Evolutionary conservation across 2,888 invertebrate genomes (phyloP), one percentile per base, ranked within the genome.

Genomic region (Scrobipalpa atriplicella): DNA sequence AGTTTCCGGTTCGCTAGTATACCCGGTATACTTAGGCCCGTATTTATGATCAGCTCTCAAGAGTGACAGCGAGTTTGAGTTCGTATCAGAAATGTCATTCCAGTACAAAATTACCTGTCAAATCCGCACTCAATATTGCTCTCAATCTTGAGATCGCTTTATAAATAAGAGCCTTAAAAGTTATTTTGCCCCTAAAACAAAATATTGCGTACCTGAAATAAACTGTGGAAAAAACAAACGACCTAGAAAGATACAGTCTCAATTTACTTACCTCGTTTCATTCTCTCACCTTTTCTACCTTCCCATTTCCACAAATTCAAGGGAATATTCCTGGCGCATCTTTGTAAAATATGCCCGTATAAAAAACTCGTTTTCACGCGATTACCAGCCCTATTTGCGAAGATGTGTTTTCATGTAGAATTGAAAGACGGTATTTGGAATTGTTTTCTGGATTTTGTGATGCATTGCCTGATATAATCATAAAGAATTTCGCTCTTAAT

Each of bases 311-410:
- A 18, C 54, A 54, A 54, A 11, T 54, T 18, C 54, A 47, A n/a
- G 54, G 18, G 18, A 54, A 54, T 54, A 54, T 54, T 54, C 54
- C 11, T 8, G 19, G 16, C 54, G 54, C 54, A 54, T 21, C 10
- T 54, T 16, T 54, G 19, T 54, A 21, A 54, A 54, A 54, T 54
- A 54, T 54, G 18, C 21, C 7, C 54, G 54, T 54, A 54, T 54
- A 54, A 54, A 54, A 54, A 54, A 54, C 54, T 54, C 54, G 54
- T 54, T 54, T 21, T 54, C 54, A 54, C 54, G 18, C 54, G 54
- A 54, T 54, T 54, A 54, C 54, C 21, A 18, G 1, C 19, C 54
- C 54, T 54, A 21, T 54, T 54, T 54, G 54, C 11, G 54, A 18
- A 54, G 54, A 54, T 54, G 19, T 54, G 54, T 19, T 18, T 18